These are phyloP conservation scores for Pogonomyrmex californicus DNA, from an alignment of 1,140 invertebrate genomes.

Conservation along the genomic window DNA sequence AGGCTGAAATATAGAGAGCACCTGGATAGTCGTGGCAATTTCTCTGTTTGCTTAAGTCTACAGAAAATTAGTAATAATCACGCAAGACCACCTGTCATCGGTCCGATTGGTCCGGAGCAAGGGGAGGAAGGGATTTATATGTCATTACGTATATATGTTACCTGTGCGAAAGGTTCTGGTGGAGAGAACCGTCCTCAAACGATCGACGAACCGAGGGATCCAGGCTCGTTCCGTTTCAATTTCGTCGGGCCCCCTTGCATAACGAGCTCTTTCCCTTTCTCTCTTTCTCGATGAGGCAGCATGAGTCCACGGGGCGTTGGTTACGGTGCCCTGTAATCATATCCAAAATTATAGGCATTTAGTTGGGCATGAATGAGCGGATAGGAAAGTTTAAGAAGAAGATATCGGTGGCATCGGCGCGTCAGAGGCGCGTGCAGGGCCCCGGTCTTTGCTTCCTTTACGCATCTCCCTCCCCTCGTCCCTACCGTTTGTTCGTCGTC, in stretches of 20 bases:
- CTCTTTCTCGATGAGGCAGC: slow-evolving; percentile 50
- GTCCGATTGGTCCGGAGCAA: slow-evolving; percentile 63
- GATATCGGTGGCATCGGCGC: slow-evolving; percentile 84
- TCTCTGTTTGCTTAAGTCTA: slow-evolving; percentile 79
- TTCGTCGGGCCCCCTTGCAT: slow-evolving; percentile 71
- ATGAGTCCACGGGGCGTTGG: slow-evolving; percentile 70
- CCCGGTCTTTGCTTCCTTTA: slow-evolving; percentile 64
- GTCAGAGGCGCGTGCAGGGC: slow-evolving; percentile 82
- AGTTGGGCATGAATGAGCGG: slow-evolving; percentile 83
- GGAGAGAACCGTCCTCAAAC: slow-evolving; percentile 39
- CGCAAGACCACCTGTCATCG: slow-evolving; percentile 66
- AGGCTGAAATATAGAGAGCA: slow-evolving; percentile 21
- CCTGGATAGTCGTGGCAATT: slow-evolving; percentile 49
- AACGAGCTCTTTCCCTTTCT: slow-evolving; percentile 71
- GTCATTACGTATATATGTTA: slow-evolving; percentile 75
- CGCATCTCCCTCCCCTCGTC: slow-evolving; percentile 47
- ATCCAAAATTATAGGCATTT: slow-evolving; percentile 86
- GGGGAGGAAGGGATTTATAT: slow-evolving; percentile 70
- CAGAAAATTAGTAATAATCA: slow-evolving; percentile 71
- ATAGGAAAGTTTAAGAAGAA: slow-evolving; percentile 83
- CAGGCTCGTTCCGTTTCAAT: slow-evolving; percentile 81
- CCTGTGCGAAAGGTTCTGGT: slow-evolving; percentile 10
- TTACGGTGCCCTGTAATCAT: slow-evolving; percentile 85
- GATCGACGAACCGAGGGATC: slow-evolving; percentile 18
- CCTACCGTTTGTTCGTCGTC: slow-evolving; percentile 58